Conservation (phyloP, 92 coral and sea anemone species). For the Paragorgia papillata region DNA sequence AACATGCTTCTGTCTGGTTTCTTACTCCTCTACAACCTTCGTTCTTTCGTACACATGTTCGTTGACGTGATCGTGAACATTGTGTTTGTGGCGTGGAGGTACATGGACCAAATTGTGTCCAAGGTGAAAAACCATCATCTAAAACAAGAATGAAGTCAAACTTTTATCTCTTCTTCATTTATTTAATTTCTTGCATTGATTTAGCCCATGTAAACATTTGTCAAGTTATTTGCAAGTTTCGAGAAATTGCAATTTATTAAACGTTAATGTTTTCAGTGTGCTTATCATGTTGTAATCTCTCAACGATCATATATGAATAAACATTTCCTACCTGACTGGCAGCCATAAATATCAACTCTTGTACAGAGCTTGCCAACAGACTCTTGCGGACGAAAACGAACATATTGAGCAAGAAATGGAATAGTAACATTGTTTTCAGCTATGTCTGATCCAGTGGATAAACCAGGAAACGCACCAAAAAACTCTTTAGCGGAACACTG, state of each 20-base stretch:
- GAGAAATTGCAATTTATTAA: too few species aligned
- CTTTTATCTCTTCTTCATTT: not conserved
- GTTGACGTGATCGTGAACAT: conserved; percentile 51
- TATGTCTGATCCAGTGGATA: conserved; percentile 25
- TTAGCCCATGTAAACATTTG: too few species aligned
- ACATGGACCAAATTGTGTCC: conserved; percentile 36
- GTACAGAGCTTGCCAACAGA: conserved; percentile 34
- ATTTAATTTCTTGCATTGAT: not conserved
- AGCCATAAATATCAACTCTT: conserved; percentile 32
- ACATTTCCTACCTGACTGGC: conserved; percentile 32
- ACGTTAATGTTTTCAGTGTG: too few species aligned
- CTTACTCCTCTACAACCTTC: conserved; percentile 51
- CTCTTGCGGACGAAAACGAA: conserved; percentile 48
- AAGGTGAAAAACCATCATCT: conserved; percentile 37
- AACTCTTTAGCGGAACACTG: conserved; percentile 44
- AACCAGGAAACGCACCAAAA: conserved; percentile 36
- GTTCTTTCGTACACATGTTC: conserved; percentile 52
- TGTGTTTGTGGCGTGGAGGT: not conserved
- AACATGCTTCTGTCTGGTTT: conserved; percentile 28
- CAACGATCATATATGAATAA: too few species aligned
- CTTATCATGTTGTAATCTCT: too few species aligned
- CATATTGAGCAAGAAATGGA: conserved; percentile 34
- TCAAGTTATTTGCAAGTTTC: too few species aligned
- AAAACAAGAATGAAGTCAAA: not conserved
- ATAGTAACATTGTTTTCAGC: conserved; percentile 26